Conservation (phyloP, 2,888 invertebrate genomes). For the Lochmaea capreae region DNA sequence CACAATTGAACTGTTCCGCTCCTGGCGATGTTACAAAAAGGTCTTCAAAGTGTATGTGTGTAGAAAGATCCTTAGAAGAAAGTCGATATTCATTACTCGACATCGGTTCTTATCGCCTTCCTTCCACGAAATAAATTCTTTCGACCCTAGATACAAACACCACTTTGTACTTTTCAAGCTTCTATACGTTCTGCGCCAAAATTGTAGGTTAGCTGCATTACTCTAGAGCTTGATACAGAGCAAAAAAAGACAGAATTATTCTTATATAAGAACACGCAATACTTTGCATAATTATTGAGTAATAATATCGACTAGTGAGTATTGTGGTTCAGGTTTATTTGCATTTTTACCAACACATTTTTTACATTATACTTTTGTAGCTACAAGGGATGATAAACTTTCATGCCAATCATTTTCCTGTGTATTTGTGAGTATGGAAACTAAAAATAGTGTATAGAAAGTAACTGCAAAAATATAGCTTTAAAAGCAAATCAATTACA, state of each 20-base stretch:
- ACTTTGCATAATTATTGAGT: too few relatives aligned
- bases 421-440: too few relatives aligned
- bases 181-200: constrained; percentile 5
- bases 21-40: background rate
- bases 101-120: constrained; percentile 48
- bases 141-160: constrained; percentile 40
- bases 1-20: background rate
- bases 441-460: too few relatives aligned
- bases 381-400: too few relatives aligned
- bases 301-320: too few relatives aligned
- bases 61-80: background rate
- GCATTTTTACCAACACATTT: too few relatives aligned
- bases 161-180: constrained; percentile 42
- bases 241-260: too few relatives aligned
- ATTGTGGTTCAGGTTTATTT: too few relatives aligned
- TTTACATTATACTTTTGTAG: too few relatives aligned
- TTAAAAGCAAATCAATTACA: background rate
- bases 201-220: background rate
- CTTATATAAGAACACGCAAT: too few relatives aligned
- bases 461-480: background rate
- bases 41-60: background rate
- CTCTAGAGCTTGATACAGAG: too few relatives aligned
- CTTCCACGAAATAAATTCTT: constrained; percentile 54
- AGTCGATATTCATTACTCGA: constrained; percentile 25
- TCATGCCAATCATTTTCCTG: too few relatives aligned